Conservation (phyloP, 2,888 invertebrate genomes). For the Coelinius sp. region DNA sequence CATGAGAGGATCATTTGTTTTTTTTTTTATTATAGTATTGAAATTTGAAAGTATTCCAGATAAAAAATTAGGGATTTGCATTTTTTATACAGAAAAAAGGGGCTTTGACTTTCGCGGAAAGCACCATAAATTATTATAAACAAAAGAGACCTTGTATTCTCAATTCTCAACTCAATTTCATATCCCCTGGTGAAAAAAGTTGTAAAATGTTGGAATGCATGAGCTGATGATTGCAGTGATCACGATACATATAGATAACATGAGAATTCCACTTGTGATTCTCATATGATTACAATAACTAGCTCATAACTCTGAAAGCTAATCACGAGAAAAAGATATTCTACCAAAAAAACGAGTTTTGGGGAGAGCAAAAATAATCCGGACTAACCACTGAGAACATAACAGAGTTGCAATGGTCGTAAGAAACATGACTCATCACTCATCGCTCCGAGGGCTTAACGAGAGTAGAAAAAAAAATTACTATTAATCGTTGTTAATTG, state of each 20-base stretch:
- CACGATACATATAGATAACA: neutral
- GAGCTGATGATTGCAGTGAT: neutral
- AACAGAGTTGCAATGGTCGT: constrained; percentile 44
- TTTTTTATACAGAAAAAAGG: too few species aligned
- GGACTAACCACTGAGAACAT: constrained; percentile 27
- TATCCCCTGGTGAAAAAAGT: too few species aligned
- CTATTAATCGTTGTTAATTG: constrained; percentile 54
- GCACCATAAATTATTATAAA: too few species aligned
- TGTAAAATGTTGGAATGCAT: too few species aligned
- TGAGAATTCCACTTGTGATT: neutral
- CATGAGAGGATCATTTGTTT: constrained; percentile 46
- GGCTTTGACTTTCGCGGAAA: too few species aligned
- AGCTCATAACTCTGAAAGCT: neutral
- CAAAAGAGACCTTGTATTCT: neutral
- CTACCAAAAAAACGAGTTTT: neutral
- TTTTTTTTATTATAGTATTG: neutral
- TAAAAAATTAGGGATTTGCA: too few species aligned
- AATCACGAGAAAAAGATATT: neutral
- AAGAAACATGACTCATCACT: constrained; percentile 52
- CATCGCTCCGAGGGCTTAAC: constrained; percentile 51
- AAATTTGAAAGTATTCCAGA: too few species aligned
- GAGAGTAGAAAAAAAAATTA: constrained; percentile 45
- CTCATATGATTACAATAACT: neutral
- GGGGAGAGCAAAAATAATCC: neutral
- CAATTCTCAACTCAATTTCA: too few species aligned